A percentile compares a stretch with the other conserved stretches of the same genome.
phyloP scores from a whole-genome alignment of 1,140 invertebrate genomes.

The Cephus cinctus region DNA sequence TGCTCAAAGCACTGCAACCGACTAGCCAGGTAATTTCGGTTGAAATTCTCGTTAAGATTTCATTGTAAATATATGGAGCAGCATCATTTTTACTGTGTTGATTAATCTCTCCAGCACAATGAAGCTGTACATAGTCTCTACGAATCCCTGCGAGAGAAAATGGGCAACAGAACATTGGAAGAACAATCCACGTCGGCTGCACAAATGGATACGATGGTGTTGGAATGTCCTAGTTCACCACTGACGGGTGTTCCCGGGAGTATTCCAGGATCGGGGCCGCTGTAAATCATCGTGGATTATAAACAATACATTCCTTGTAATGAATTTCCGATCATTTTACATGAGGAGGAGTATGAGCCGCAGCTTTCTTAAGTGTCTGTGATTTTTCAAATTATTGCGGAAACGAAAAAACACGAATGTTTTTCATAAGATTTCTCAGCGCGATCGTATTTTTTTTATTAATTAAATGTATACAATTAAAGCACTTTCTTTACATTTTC shows the following conservation, averaged over 20 bases:
- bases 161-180: slow-evolving; percentile 63
- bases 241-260: slow-evolving; percentile 85
- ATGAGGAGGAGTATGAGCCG: no score
- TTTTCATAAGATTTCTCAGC: no score
- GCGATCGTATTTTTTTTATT: no score
- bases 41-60: slow-evolving; percentile 10
- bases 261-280: no score
- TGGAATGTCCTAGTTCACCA: slow-evolving; percentile 80
- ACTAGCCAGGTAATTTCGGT: slow-evolving; percentile 58
- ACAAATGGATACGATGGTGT: slow-evolving; percentile 60
- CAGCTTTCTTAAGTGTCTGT: no score
- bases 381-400: no score
- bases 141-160: slow-evolving; percentile 74
- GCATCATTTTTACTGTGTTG: slow-evolving; percentile 11
- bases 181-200: slow-evolving; percentile 61
- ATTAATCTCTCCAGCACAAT: slow-evolving; percentile 67
- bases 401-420: no score
- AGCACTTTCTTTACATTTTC: no score
- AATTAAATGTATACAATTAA: no score
- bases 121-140: slow-evolving; percentile 82
- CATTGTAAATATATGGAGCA: slow-evolving; percentile 9
- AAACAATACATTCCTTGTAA: no score
- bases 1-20: slow-evolving; percentile 87
- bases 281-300: no score
- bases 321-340: no score